Evolutionary conservation across 2,888 invertebrate species (phyloP).

Genomic region (Watsonalla binaria): DNA sequence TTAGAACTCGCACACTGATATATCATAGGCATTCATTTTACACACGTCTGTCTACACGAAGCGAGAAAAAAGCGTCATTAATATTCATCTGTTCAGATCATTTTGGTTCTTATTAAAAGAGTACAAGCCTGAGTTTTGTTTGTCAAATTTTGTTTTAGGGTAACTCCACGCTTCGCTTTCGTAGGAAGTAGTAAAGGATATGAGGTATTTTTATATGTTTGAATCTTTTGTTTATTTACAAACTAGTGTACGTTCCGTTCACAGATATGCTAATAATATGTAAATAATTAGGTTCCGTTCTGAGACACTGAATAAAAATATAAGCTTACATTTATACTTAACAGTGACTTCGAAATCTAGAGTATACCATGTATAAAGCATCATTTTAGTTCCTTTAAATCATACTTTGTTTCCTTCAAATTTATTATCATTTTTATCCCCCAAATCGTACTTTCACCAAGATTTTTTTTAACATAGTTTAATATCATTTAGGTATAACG

Average conservation of each 20-base stretch:
- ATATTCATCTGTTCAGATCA: constrained; percentile 10
- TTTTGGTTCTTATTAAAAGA: constrained; percentile 16
- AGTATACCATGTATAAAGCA: too few relatives aligned
- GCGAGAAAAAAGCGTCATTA: constrained; percentile 34
- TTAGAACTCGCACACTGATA: constrained; percentile 34
- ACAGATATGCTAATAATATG: too few relatives aligned
- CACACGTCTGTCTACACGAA: constrained; percentile 17
- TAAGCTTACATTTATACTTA: too few relatives aligned
- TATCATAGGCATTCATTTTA: constrained; percentile 4
- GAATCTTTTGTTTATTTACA: constrained; percentile 56
- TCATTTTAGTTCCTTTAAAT: too few relatives aligned
- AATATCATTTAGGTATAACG: too few relatives aligned
- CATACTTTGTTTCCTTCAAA: too few relatives aligned
- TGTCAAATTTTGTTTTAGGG: constrained; percentile 20
- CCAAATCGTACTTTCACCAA: too few relatives aligned
- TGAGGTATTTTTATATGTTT: constrained; percentile 64
- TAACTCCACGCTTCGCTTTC: constrained; percentile 40
- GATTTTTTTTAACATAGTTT: too few relatives aligned
- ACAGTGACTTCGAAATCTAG: too few relatives aligned
- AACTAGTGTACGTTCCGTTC: constrained; percentile 12
- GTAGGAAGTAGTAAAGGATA: constrained; percentile 61
- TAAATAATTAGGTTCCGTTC: too few relatives aligned
- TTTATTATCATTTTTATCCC: too few relatives aligned
- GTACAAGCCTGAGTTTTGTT: constrained; percentile 19
- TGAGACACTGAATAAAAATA: too few relatives aligned